Evolutionary conservation across 2,797 vertebrate species (phyloP).

Genomic region (Sylvilagus floridanus): DNA sequence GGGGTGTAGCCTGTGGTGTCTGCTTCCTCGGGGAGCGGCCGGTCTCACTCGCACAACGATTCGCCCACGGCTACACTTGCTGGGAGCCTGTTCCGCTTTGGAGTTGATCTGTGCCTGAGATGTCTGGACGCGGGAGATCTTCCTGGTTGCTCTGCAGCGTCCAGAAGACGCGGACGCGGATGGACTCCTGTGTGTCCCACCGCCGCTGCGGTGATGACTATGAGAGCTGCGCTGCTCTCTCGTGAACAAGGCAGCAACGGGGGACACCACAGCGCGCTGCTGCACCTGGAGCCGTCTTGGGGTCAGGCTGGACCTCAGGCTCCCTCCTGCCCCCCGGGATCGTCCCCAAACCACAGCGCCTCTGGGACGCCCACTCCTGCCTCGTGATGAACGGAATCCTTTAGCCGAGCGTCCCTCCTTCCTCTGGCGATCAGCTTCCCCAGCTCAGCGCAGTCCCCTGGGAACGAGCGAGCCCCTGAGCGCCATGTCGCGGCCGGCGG

Average conservation of each 20-base stretch:
- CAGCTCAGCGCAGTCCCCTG: accelerated
- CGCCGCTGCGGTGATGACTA: too few species aligned
- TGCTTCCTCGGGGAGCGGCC: neutral
- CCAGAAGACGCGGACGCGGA: too few species aligned
- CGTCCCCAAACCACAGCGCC: accelerated
- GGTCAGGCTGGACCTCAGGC: too few species aligned
- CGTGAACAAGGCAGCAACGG: too few species aligned
- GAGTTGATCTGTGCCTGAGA: neutral
- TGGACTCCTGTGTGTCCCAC: too few species aligned
- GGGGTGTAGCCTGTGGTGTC: too few species aligned
- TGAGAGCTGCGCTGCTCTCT: too few species aligned
- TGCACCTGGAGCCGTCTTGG: too few species aligned
- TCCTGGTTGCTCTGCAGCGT: too few species aligned
- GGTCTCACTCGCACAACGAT: neutral
- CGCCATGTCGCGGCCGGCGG: accelerated
- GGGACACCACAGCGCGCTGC: too few species aligned
- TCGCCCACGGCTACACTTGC: neutral
- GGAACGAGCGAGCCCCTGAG: neutral
- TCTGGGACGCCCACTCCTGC: neutral
- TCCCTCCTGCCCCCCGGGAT: too few species aligned
- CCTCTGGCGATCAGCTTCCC: neutral
- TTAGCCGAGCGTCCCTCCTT: neutral
- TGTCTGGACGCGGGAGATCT: neutral
- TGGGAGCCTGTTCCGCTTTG: accelerated
- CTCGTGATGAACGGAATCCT: neutral